Base-by-base conservation (phyloP, 2,888 invertebrate species). In the Agrochola circellaris region DNA sequence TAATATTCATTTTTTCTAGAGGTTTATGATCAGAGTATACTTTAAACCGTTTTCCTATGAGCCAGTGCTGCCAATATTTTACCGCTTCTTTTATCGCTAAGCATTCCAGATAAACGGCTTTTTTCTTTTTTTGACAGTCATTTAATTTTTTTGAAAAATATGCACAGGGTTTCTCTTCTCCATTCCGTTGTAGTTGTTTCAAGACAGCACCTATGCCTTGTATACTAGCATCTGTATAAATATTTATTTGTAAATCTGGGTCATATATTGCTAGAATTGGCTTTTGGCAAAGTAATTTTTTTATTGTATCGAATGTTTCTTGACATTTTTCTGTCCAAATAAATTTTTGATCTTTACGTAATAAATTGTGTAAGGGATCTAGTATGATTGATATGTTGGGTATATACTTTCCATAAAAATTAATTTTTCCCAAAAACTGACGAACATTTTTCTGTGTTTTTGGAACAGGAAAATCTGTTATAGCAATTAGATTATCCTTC, bases 51-150 rank as follows among this genome's bases (percentile, higher is more conserved):
- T 70, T 70, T 70, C 61, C 61, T 17, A 61, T 71, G 8, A 71
- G 45, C 70, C 70, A 71, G 23, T 71, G 60, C 17, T 71, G 70
- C 70, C 70, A 71, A 5, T 48, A 71, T 61, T 61, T 61, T 30
- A 71, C 48, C 0, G 48, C 38, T 20, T 70, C 60, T 20, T 70
- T 69, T 42, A 58, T 58, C 20, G 69, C 69, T 9, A 58, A 69
- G 1, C 69, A 58, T 11, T 69, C 42, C 2, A 69, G 20, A 26
- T 69, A 69, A 13, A 69, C 20, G 23, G 68, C 56, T 20, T 69
- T 58, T 42, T 69, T 69, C 15, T 34, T 42, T 13, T 11, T 68
- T 38, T 68, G 34, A 4, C 15, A 2, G 5, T 56, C 9, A 1
- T 56, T 56, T 6, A 42, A 11, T 65, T 65, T 62, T 34, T 34